phyloP scores from a whole-genome alignment of 2,113 vertebrate genomes.

The Sebastes schlegelii region DNA sequence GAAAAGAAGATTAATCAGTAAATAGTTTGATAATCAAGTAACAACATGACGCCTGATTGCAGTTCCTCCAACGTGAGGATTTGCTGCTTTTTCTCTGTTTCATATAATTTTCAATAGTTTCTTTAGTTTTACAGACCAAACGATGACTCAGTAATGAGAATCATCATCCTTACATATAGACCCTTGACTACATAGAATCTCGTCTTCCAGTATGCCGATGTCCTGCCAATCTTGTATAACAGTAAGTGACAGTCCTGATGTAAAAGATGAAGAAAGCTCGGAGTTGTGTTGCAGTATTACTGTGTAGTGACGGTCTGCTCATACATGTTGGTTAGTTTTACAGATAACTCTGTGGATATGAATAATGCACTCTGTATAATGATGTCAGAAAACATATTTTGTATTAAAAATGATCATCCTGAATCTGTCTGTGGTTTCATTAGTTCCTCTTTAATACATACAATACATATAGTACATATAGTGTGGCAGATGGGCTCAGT shows the following conservation, averaged over 20 bases:
- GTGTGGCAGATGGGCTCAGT: not conserved
- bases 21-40: too few species aligned
- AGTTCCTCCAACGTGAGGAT: not conserved
- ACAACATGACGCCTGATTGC: not conserved
- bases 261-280: constrained; percentile 23
- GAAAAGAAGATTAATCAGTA: not conserved
- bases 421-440: constrained; percentile 2
- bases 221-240: not conserved
- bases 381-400: constrained; percentile 51
- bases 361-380: constrained; percentile 45
- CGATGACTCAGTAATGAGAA: not conserved
- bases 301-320: not conserved
- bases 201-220: not conserved
- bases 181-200: not conserved
- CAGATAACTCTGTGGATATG: not conserved
- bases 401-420: constrained; percentile 43
- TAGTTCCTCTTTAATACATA: constrained; percentile 11
- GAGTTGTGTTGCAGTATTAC: too few species aligned
- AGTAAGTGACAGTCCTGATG: not conserved
- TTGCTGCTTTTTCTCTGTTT: not conserved
- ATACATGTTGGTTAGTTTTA: constrained; percentile 5
- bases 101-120: not conserved
- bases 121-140: not conserved
- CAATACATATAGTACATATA: not conserved
- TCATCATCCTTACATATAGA: not conserved